Evolutionary conservation across 2,797 vertebrate genomes (phyloP).

Genomic region (Melanitta fusca): DNA sequence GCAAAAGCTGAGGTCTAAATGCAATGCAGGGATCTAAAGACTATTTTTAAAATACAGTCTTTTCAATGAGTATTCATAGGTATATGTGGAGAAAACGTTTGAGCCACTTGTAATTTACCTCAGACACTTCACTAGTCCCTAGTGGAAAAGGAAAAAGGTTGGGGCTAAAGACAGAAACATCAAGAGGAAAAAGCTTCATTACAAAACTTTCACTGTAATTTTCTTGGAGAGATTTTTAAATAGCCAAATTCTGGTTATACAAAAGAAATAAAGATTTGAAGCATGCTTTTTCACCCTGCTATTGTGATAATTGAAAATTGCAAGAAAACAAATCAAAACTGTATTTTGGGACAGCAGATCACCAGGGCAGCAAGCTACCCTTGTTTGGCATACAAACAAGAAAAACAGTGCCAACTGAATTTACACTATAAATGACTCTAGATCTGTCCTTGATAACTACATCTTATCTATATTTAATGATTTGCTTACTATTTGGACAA

Average conservation of each 20-base stretch:
- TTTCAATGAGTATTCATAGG: not conserved
- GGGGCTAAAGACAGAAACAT: not conserved
- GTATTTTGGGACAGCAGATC: not conserved
- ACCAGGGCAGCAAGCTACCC: not conserved
- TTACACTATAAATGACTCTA: constrained; percentile 4
- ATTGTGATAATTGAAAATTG: not conserved
- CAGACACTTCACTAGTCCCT: not conserved
- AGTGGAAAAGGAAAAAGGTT: not conserved
- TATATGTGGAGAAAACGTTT: not conserved
- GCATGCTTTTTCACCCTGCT: not conserved
- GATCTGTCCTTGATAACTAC: constrained; percentile 55
- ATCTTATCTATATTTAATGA: constrained; percentile 51
- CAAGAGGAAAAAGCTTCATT: not conserved
- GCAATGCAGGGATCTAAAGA: not conserved
- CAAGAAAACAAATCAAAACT: not conserved
- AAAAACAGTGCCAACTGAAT: constrained; percentile 9
- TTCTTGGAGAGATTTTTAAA: not conserved
- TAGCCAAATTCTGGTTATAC: not conserved
- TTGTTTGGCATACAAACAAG: not conserved
- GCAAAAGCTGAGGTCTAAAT: not conserved
- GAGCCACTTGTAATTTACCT: not conserved
- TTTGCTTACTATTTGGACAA: constrained; percentile 50
- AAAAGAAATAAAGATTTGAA: not conserved
- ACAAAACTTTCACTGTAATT: not conserved
- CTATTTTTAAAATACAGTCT: not conserved